Percentiles rank a stretch among this genome's conserved stretches.
phyloP scores from a whole-genome alignment of 2,888 invertebrate genomes.

The Odontothrips loti region DNA sequence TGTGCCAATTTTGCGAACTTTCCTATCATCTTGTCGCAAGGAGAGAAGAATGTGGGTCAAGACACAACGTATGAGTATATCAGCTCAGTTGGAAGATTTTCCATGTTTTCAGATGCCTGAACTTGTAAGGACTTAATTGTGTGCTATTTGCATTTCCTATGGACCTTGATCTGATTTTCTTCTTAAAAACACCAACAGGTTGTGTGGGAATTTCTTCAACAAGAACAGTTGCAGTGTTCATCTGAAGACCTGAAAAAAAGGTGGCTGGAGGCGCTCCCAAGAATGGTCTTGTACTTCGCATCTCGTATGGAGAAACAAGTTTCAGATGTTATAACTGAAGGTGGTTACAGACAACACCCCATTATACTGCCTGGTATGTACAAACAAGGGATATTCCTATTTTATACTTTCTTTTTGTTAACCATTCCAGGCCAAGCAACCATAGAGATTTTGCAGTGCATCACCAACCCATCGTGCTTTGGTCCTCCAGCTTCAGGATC shows the following conservation, averaged over 20 bases:
- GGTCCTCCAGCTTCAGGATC: neutral
- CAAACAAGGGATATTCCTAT: neutral
- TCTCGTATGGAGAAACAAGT: neutral
- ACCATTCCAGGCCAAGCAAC: neutral
- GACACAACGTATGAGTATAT: neutral
- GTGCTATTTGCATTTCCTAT: neutral
- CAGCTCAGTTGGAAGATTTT: neutral
- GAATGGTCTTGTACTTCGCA: neutral
- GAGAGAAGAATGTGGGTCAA: neutral
- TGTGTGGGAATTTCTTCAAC: neutral
- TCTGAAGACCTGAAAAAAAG: neutral
- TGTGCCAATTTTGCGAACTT: neutral
- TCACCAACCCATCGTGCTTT: neutral
- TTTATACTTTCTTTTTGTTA: neutral
- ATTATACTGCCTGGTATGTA: too few relatives aligned
- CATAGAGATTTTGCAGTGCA: neutral
- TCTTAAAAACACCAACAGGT: neutral
- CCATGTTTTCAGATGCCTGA: neutral
- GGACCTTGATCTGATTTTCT: neutral
- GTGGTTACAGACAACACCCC: neutral
- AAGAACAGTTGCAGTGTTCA: conserved; percentile 3
- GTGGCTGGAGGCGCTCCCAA: neutral
- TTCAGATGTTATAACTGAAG: neutral
- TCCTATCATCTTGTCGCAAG: neutral
- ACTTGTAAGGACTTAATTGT: neutral